Conservation (phyloP, 2,888 invertebrate genomes). For the Thymelicus lineola region DNA sequence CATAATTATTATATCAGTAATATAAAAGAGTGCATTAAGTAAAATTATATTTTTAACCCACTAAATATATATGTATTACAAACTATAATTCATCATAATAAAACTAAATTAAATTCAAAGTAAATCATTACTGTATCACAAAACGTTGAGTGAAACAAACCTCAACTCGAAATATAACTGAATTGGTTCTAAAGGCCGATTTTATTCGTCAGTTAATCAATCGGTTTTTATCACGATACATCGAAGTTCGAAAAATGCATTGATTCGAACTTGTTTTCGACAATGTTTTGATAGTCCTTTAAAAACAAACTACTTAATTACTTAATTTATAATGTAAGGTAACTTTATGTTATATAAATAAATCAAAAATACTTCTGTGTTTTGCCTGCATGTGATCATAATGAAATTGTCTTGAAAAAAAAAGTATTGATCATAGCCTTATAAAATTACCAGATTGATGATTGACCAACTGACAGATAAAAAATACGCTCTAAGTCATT, state of each 20-base stretch:
- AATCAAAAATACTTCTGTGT: too few relatives aligned
- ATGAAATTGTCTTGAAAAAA: too few relatives aligned
- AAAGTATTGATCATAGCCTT: too few relatives aligned
- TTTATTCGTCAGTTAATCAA: background rate
- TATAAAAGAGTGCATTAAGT: slow-evolving; percentile 1
- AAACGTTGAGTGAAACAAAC: background rate
- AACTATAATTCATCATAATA: background rate
- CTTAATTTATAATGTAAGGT: too few relatives aligned
- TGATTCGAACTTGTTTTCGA: too few relatives aligned
- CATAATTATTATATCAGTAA: background rate
- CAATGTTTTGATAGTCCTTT: too few relatives aligned
- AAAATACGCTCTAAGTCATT: background rate
- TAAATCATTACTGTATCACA: slow-evolving; percentile 4
- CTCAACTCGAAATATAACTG: background rate
- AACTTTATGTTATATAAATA: too few relatives aligned
- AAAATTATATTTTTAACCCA: background rate
- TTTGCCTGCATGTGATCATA: too few relatives aligned
- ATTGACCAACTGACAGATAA: background rate
- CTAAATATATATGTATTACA: background rate
- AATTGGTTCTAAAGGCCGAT: background rate
- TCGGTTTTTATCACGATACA: too few relatives aligned
- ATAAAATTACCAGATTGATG: too few relatives aligned
- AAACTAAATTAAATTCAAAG: slow-evolving; percentile 5
- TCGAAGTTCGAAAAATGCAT: too few relatives aligned
- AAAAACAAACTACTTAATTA: too few relatives aligned